phyloP scores from a whole-genome alignment of 2,797 vertebrate species.

The Melanotaenia pygmaea region DNA sequence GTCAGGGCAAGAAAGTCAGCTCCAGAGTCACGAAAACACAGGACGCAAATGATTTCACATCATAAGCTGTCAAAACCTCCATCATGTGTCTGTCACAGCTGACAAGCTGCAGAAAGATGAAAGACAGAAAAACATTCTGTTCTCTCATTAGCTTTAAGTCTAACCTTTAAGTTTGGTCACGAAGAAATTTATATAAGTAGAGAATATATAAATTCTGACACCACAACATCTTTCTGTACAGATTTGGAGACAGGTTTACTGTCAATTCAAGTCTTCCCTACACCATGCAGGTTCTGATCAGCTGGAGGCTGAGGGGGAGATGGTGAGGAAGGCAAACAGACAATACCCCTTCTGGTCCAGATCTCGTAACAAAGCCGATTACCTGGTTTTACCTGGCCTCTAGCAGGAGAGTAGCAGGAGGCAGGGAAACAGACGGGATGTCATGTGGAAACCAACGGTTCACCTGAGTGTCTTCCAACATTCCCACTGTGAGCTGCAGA shows the following conservation, averaged over 20 bases:
- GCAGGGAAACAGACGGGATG: not conserved
- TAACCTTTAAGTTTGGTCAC: not conserved
- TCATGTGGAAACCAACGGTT: conserved; percentile 22
- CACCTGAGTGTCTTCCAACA: not conserved
- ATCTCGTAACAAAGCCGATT: no score
- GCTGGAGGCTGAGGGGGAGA: no score
- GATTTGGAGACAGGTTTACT: not conserved
- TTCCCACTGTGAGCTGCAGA: not conserved
- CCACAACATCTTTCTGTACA: not conserved
- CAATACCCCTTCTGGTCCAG: no score
- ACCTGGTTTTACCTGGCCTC: no score
- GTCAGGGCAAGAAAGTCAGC: conserved; percentile 7
- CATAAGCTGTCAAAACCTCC: no score
- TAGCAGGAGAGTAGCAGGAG: not conserved
- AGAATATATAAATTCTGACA: not conserved
- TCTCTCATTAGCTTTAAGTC: not conserved
- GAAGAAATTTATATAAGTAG: not conserved
- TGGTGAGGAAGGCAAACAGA: not conserved
- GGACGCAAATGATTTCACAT: not conserved
- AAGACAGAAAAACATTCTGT: no score
- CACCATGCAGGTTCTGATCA: no score
- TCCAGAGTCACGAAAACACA: conserved; percentile 4
- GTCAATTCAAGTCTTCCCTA: no score
- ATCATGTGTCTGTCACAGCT: not conserved
- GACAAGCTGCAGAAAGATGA: not conserved